Base-by-base conservation (phyloP, 2,888 invertebrate species). In the Andrena bicolor region DNA sequence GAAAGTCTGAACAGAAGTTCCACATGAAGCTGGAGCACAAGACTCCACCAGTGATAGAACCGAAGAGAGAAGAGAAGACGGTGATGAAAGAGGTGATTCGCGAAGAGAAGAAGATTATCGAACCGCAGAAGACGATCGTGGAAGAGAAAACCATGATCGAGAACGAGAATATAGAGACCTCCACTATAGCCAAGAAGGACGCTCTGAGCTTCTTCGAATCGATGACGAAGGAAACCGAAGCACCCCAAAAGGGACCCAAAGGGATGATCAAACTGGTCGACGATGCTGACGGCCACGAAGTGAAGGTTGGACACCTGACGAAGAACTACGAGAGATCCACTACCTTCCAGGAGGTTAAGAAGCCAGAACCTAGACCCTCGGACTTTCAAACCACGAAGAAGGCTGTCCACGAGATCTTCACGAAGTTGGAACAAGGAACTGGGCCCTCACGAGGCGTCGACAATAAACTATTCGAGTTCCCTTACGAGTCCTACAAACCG, bases 201-300 rank as follows among this genome's bases (percentile, higher is more conserved):
- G 96, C 96, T 1, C 94, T 96, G 64, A 96, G 96, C 88, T 96
- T 95, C 91, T 96, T 96, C 89, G 96, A 96, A 79, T 95, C 95
- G 20, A 95, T 96, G 92, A 95, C 96, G 58, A 95, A 95, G 87
- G 95, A 95, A 82, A 86, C 82, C 6, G 92, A 91, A 0, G 91
- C 93, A 16, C 84, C 88, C 8, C 90, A 93, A 0, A 92, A 90
- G 35, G 90, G 92, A n/a, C 94, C 92, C 60, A 94, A 93, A 83
- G 93, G 92, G 49, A 94, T 94, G 92, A 93, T 92, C 70, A 94
- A 92, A 82, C 83, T 92, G 68, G 92, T 91, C 0, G 89, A 91
- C 26, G 91, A 92, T 2, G 87, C 89, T 6, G 90, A 91, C n/a
- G 92, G 93, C 10, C 91, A 90, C 76, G 93, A 93, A 28, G 91